Base-by-base conservation (phyloP, 2,797 vertebrate species). In the Petrocephalus sullivani region DNA sequence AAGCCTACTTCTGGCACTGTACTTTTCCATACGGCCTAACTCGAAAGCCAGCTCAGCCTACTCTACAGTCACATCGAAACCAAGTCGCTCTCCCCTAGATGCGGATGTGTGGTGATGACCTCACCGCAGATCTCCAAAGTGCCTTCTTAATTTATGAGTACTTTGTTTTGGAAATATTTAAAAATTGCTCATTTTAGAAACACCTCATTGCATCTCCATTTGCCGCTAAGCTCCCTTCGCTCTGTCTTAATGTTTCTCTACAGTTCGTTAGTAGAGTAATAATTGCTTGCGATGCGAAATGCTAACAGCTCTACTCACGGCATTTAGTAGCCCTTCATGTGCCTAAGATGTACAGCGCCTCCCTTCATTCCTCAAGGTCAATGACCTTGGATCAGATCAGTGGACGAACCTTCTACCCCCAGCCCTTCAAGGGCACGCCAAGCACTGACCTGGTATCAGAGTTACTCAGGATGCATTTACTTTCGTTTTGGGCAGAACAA, bases 1-100 rank as follows among this genome's bases (percentile, higher is more conserved):
- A 82, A 89, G 84, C 89, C 86, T 85, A 86, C 88, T 23, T 71
- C 37, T 54, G 84, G 88, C 71, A 81, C 54, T n/a, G 14, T 49
- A 33, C 28, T 57, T 41, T 78, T 14, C 56, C 84, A 41, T 58
- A 56, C 56, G 37, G 28, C 19, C 28, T 7, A 41, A 60, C 56
- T 4, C 16, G 16, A 60, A n/a, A 37, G 49, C 56, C 33, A 16
- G 14, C 41, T 58, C 23, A n/a, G 7, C 28, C 12, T 84, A 84
- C 21, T 83, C 81, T 83, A 19, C 23, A 60, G 53, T 28, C 14
- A 60, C 84, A 46, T 56, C 16, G 16, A 86, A 58, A 86, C 14
- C 56, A 71, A 71, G 64, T 37, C 5, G 12, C 64, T 71, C 4
- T 1, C 64, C 28, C 12, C 28, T 71, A 37, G n/a, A 84, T 84